These are phyloP conservation scores for Pholis gunnellus DNA, from an alignment of 2,113 vertebrate genomes.

Conservation along the genomic window DNA sequence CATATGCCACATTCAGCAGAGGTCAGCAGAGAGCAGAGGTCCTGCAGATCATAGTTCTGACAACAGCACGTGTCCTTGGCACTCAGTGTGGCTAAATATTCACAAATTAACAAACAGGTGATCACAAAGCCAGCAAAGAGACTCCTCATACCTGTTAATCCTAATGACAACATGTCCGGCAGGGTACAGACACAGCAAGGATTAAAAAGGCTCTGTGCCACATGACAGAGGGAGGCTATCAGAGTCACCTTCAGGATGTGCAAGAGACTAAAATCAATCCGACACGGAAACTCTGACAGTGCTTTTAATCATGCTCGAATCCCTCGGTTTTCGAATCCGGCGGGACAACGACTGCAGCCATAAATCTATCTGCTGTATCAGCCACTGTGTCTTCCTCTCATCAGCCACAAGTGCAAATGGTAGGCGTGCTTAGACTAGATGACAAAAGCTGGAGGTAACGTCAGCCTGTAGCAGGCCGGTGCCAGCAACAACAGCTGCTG, in stretches of 20 bases:
- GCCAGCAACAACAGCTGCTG: slow-evolving; percentile 77
- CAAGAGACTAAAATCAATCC: slow-evolving; percentile 75
- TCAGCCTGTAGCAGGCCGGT: slow-evolving; percentile 40
- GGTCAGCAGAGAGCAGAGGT: slow-evolving; percentile 55
- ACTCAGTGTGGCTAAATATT: slow-evolving; percentile 55
- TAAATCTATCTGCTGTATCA: slow-evolving; percentile 48
- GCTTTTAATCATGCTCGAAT: slow-evolving; percentile 73
- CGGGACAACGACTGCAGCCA: slow-evolving; percentile 29
- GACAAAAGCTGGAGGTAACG: slow-evolving; percentile 67
- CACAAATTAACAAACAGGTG: slow-evolving; percentile 81
- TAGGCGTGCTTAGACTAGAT: slow-evolving; percentile 29
- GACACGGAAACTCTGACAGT: slow-evolving; percentile 61
- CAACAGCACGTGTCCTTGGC: slow-evolving; percentile 51
- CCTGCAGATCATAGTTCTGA: slow-evolving; percentile 22
- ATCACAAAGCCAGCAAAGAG: slow-evolving; percentile 70
- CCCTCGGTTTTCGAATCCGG: slow-evolving; percentile 60
- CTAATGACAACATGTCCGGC: slow-evolving; percentile 70
- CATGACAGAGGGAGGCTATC: slow-evolving; percentile 46
- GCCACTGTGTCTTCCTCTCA: slow-evolving; percentile 37
- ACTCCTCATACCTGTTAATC: slow-evolving; percentile 78
- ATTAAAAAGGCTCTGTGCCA: slow-evolving; percentile 65
- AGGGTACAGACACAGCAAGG: slow-evolving; percentile 54
- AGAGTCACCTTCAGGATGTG: slow-evolving; percentile 80
- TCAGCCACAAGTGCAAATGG: slow-evolving; percentile 54
- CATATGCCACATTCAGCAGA: slow-evolving; percentile 37